phyloP scores from a whole-genome alignment of 2,888 invertebrate species.

The Diaperis boleti region DNA sequence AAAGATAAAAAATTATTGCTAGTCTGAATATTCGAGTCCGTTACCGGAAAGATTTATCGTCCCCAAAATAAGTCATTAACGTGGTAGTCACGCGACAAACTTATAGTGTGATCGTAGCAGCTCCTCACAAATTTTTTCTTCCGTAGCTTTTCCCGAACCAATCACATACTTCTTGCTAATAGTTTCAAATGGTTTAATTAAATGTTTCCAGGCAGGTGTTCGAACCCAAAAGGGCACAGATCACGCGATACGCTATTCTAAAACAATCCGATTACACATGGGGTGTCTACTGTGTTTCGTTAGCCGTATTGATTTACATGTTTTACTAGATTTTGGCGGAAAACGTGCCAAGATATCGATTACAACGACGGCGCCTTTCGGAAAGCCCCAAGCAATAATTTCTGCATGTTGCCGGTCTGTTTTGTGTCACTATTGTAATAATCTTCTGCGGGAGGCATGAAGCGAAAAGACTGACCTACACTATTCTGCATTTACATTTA shows the following conservation, averaged over 20 bases:
- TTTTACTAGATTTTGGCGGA: constrained; percentile 2
- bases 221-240: constrained; percentile 26
- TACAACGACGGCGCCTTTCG: no score
- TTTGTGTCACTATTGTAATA: no score
- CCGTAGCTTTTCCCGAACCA: neutral
- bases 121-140: neutral
- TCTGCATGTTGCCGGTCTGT: no score
- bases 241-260: constrained; percentile 36
- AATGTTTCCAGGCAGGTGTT: constrained; percentile 30
- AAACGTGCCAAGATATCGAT: neutral
- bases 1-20: constrained; percentile 13
- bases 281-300: constrained; percentile 13
- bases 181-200: constrained; percentile 10
- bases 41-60: constrained; percentile 36
- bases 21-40: constrained; percentile 11
- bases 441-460: no score
- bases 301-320: constrained; percentile 24
- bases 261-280: constrained; percentile 23
- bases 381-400: no score
- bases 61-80: constrained; percentile 47
- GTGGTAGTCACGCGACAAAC: constrained; percentile 34
- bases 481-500: no score
- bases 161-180: constrained; percentile 2
- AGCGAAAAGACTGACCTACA: no score
- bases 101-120: no score